These are phyloP conservation scores for Syngnathus floridae DNA, from an alignment of 2,113 vertebrate genomes.

Conservation along the genomic window DNA sequence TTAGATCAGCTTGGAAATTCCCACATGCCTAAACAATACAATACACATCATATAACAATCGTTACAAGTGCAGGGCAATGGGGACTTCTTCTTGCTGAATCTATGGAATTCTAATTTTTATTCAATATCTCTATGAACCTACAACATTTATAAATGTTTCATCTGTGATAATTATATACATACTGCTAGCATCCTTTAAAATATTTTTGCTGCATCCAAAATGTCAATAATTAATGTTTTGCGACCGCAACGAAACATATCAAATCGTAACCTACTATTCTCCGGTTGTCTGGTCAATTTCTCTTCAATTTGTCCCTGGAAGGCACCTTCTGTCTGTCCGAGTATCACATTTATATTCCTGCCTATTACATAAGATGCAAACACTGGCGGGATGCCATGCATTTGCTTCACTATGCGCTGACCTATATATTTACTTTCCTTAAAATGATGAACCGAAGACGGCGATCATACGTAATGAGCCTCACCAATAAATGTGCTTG, in stretches of 20 bases:
- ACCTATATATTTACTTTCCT: constrained; percentile 61
- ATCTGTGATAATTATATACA: background rate
- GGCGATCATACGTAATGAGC: constrained; percentile 23
- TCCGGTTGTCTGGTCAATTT: constrained; percentile 3
- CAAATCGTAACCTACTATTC: background rate
- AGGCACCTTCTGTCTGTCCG: background rate
- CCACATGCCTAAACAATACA: background rate
- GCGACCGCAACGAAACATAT: background rate
- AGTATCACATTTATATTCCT: constrained; percentile 31
- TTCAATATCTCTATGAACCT: background rate
- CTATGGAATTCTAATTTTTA: background rate
- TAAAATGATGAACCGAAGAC: constrained; percentile 34
- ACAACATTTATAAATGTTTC: background rate
- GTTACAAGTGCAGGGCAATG: background rate
- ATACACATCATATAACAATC: background rate
- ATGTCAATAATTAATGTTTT: background rate
- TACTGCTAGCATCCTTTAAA: background rate
- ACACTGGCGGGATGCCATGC: constrained; percentile 37
- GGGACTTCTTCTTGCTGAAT: background rate
- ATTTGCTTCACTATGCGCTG: constrained; percentile 48
- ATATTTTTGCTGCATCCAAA: background rate
- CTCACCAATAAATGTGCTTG: constrained; percentile 23
- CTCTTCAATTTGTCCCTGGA: background rate
- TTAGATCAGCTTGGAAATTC: background rate
- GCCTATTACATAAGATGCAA: constrained; percentile 56